Base-by-base conservation (phyloP, 2,113 vertebrate genomes). In the Tenrec ecaudatus region DNA sequence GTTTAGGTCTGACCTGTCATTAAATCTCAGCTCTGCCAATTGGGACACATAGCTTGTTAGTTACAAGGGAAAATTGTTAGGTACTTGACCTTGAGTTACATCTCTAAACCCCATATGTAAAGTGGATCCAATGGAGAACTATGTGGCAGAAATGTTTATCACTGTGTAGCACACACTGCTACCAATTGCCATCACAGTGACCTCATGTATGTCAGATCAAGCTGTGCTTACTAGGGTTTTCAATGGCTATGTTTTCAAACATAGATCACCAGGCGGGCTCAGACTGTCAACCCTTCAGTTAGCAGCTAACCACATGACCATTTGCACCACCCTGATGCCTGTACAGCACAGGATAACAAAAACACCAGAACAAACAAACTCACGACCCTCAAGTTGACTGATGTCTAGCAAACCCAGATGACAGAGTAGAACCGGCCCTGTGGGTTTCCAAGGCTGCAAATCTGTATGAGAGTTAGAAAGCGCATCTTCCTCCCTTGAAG, bases 21-120 rank as follows among this genome's bases (percentile, higher is more conserved):
- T 94, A 93, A 92, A 85, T 84, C 68, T 95, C 83, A 64, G 58
- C 6, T 92, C 14, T 89, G 29, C 11, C 60, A 66, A 47, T 53
- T 53, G 47, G 47, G 47, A 53, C 47, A 53, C 47, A 53, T 12
- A 53, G 9, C 6, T 53, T 53, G 47, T 53, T 53, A 53, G 47
- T 14, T 53, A 53, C 47, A 53, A 53, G 47, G 47, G 47, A 53
- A 53, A 10, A 53, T 25, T 60, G 75, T 79, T 76, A 62, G 15
- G 22, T 79, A 6, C 27, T 11, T 53, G 43, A 71, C 40, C 47
- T 75, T 79, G 29, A 33, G 47, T 69, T 53, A 7, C 16, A 84
- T 69, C 20, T 29, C 60, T 82, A 79, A 92, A 43, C 15, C 7
- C 20, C 25, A 6, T 0, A 76, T 17, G 10, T 47, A 86, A 92